Evolutionary conservation across 2,113 vertebrate species (phyloP), one percentile per base, ranked within the genome.

Genomic region (Otolemur garnettii): DNA sequence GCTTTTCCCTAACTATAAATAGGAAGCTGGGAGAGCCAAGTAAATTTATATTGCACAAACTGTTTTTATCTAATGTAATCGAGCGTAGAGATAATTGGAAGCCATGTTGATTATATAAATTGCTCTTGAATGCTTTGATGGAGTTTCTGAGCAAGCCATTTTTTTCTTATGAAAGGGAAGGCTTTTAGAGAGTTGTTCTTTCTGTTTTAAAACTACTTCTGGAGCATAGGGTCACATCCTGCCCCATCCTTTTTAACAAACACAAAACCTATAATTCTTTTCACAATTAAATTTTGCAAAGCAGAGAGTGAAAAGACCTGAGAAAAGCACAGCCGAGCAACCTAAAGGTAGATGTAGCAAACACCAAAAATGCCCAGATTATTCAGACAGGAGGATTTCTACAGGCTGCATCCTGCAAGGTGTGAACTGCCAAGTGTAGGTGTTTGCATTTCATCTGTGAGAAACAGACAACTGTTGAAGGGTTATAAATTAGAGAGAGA

Each of bases 41-140:
- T 68, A 81, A 55, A 96, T 84, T 77, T 87, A 71, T 78, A 83
- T 50, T 84, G 59, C 86, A 35, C 18, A 91, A 89, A 96, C 71
- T 84, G 84, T 77, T 95, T 96, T 94, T 78, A 87, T 88, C 42
- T 26, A 85, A 97, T 88, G 33, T 79, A 90, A 91, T 50, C 2
- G 4, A 95, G 55, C 22, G 57, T 14, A 77, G 50, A 94, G 68
- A 94, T 69, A 64, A 18, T 95, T 86, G 84, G 90, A 96, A 86
- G 79, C 21, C 35, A 66, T 79, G 59, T 57, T 68, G 57, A 89
- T 91, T 91, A 89, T 96, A 78, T 35, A 92, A 92, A 90, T 93
- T 92, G 57, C 81, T 83, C 89, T 55, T 78, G 68, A 85, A 88
- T 80, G 57, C 59, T 42, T 79, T 4, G 1, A 30, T 28, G 82